These are phyloP conservation scores for Lithophane socia DNA, from an alignment of 2,888 invertebrate genomes.

Conservation along the genomic window DNA sequence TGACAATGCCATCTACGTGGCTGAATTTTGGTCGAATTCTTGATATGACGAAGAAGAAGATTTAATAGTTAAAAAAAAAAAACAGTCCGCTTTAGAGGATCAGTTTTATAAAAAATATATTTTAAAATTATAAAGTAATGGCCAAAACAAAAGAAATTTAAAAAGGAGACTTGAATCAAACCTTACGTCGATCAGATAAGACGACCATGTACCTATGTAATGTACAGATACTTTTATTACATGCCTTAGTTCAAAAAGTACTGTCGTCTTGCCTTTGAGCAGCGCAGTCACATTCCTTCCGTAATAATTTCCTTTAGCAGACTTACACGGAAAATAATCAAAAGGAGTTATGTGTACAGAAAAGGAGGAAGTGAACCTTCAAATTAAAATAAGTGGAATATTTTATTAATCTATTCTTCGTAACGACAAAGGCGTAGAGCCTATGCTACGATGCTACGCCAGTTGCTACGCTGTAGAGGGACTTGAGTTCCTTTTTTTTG, in stretches of 20 bases:
- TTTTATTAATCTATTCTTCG: conserved; percentile 30
- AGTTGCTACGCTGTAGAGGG: neutral
- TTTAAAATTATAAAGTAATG: too few relatives aligned
- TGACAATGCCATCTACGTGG: neutral
- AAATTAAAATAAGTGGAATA: conserved; percentile 47
- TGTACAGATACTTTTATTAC: conserved; percentile 28
- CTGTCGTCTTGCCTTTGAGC: conserved; percentile 41
- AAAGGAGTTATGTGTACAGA: conserved; percentile 46
- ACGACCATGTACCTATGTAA: neutral
- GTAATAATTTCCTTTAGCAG: conserved; percentile 55
- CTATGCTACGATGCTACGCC: neutral
- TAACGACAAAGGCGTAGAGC: neutral
- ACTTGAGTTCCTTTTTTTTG: neutral
- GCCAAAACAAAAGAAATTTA: neutral
- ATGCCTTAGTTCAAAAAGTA: conserved; percentile 41
- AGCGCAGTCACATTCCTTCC: conserved; percentile 33
- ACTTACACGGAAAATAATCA: conserved; percentile 44
- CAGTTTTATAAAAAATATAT: too few relatives aligned
- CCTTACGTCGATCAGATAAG: neutral
- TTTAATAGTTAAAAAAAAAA: too few relatives aligned
- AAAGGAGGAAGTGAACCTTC: conserved; percentile 15
- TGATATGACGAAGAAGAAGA: neutral
- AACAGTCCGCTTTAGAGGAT: too few relatives aligned
- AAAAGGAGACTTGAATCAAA: neutral
- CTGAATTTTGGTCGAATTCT: neutral